These are phyloP conservation scores for Magallana nippona DNA, from an alignment of 2,888 invertebrate genomes.

Conservation along the genomic window DNA sequence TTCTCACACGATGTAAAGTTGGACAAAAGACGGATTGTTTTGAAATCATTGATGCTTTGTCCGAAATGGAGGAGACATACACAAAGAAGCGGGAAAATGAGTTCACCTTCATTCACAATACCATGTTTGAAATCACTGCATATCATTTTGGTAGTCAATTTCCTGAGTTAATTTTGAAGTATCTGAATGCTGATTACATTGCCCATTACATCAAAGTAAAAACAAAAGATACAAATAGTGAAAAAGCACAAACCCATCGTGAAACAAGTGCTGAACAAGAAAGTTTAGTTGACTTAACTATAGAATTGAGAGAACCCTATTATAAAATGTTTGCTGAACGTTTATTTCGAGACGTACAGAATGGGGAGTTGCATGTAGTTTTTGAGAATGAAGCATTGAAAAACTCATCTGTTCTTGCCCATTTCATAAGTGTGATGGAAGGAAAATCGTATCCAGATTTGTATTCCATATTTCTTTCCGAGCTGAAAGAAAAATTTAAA, in stretches of 20 bases:
- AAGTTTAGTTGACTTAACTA: background rate
- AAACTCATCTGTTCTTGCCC: background rate
- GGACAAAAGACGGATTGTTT: too few relatives aligned
- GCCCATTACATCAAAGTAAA: background rate
- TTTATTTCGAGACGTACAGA: background rate
- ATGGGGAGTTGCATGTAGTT: background rate
- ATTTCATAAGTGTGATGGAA: background rate
- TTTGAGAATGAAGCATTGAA: background rate
- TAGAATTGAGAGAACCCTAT: background rate
- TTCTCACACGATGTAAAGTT: too few relatives aligned
- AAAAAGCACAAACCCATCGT: background rate
- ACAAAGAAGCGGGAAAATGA: background rate
- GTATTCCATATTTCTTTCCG: too few relatives aligned
- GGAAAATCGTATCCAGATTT: background rate
- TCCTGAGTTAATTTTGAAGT: background rate
- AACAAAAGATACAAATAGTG: background rate
- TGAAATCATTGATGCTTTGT: background rate
- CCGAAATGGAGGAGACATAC: background rate
- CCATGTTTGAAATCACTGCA: background rate
- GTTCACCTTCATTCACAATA: background rate
- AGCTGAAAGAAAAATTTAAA: too few relatives aligned
- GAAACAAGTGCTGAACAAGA: background rate
- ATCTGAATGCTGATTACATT: background rate
- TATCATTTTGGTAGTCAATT: background rate
- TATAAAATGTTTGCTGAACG: background rate